A percentile compares a stretch with the other conserved stretches of the same genome.
phyloP scores from a whole-genome alignment of 2,113 vertebrate genomes.

The Rhagologus leucostigma region DNA sequence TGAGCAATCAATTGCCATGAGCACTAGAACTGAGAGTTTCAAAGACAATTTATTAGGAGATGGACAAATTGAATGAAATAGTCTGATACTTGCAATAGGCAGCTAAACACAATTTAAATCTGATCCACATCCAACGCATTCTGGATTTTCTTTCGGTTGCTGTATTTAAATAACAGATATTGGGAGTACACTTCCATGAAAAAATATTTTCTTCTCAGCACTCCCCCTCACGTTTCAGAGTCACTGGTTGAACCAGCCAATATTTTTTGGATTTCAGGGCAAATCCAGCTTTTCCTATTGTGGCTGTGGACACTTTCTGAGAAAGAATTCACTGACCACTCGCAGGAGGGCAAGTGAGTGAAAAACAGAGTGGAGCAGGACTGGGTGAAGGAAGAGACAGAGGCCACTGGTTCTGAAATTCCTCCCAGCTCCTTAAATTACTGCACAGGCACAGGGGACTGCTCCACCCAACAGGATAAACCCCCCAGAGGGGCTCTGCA shows the following conservation, averaged over 20 bases:
- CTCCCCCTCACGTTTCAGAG: neutral
- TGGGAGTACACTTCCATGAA: neutral
- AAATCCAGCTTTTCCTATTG: neutral
- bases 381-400: neutral
- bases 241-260: neutral
- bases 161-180: neutral
- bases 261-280: neutral
- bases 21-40: neutral
- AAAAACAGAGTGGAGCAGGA: neutral
- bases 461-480: neutral
- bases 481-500: neutral
- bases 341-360: neutral
- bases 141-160: neutral
- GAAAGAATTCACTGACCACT: neutral
- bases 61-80: neutral
- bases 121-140: neutral
- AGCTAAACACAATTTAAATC: neutral
- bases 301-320: neutral
- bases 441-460: neutral
- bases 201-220: neutral
- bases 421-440: neutral
- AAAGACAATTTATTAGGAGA: neutral
- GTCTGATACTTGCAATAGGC: neutral
- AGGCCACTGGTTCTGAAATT: neutral
- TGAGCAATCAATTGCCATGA: neutral